Evolutionary conservation across 2,888 invertebrate species (phyloP).

Genomic region (Taenaris catops): DNA sequence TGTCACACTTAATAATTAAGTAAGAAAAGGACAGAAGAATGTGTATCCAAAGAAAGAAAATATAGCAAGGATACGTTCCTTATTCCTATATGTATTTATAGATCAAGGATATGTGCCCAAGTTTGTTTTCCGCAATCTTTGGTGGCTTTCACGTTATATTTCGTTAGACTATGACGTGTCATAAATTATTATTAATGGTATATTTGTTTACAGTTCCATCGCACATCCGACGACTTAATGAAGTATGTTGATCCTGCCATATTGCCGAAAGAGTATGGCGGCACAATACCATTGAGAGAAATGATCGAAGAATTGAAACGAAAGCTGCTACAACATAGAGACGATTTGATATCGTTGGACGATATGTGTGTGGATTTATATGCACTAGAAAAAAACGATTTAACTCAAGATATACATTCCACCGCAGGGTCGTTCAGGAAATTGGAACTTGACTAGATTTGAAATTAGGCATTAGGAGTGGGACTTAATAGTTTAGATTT

Average conservation of each 20-base stretch:
- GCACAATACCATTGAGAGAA: constrained; percentile 87
- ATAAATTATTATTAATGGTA: too few species aligned
- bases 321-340: constrained; percentile 81
- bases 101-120: too few species aligned
- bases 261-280: constrained; percentile 93
- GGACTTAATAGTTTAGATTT: constrained; percentile 1
- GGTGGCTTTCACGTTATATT: too few species aligned
- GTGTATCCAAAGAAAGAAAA: too few species aligned
- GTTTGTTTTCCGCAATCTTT: too few species aligned
- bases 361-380: constrained; percentile 87
- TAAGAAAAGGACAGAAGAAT: too few species aligned
- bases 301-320: constrained; percentile 89
- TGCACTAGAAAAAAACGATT: constrained; percentile 77
- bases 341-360: constrained; percentile 84
- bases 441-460: constrained; percentile 85
- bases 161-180: too few species aligned
- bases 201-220: constrained; percentile 81
- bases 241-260: constrained; percentile 86
- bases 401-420: constrained; percentile 86
- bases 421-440: constrained; percentile 92
- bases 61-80: too few species aligned
- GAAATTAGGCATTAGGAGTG: background rate
- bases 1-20: too few species aligned
- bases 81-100: too few species aligned
- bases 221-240: constrained; percentile 85